Evolutionary conservation across 2,113 vertebrate species (phyloP).

Genomic region (Mustelus asterias): DNA sequence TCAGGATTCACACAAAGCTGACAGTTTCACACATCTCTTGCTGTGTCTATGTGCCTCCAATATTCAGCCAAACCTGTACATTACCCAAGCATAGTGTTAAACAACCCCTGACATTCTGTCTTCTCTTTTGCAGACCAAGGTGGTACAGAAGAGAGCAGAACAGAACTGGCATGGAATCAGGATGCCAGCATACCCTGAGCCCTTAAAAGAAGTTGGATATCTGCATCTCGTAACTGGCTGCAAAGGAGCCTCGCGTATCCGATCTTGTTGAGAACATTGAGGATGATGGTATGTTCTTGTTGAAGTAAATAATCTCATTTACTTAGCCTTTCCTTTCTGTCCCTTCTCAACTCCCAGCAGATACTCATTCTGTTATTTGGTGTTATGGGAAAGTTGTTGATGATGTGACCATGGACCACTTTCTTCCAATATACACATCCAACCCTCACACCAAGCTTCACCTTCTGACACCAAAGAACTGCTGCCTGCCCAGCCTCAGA

Average conservation of each 20-base stretch:
- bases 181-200: background rate
- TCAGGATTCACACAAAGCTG: background rate
- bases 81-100: background rate
- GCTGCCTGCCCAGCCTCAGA: background rate
- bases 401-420: background rate
- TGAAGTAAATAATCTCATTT: too few species aligned
- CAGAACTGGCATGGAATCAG: background rate
- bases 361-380: background rate
- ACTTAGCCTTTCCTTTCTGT: too few species aligned
- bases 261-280: background rate
- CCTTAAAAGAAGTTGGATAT: background rate
- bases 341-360: too few species aligned
- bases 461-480: background rate
- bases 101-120: background rate
- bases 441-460: background rate
- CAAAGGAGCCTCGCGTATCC: background rate
- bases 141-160: background rate
- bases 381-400: background rate
- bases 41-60: too few species aligned
- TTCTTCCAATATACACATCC: too few species aligned
- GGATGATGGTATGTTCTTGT: background rate
- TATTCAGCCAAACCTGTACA: background rate
- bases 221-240: background rate
- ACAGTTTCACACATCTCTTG: background rate
- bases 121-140: background rate